phyloP scores from a whole-genome alignment of 1,140 invertebrate genomes.

The Magallana gigas region DNA sequence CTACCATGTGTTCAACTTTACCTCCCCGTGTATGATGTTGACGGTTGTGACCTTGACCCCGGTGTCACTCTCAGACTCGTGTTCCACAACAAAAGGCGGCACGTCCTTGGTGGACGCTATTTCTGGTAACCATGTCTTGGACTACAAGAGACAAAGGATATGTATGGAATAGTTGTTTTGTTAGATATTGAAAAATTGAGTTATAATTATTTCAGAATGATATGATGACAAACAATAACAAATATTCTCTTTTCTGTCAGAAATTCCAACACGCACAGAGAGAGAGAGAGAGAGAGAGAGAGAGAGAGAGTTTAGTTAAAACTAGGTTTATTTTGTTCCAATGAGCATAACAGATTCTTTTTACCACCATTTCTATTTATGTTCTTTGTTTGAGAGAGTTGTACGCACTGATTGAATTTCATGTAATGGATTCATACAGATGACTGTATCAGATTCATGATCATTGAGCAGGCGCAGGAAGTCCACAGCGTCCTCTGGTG shows the following conservation, averaged over 20 bases:
- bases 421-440: constrained; percentile 10
- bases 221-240: not conserved
- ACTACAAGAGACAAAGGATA: not conserved
- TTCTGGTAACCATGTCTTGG: not conserved
- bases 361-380: not conserved
- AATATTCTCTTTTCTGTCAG: not conserved
- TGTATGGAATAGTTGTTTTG: not conserved
- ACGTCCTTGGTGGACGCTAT: not conserved
- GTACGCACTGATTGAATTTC: constrained; percentile 3
- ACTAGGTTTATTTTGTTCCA: not conserved
- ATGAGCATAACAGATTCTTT: not conserved
- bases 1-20: not conserved
- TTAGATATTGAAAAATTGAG: not conserved
- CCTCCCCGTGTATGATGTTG: not conserved
- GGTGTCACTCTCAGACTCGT: not conserved
- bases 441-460: not conserved
- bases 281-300: not conserved
- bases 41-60: not conserved
- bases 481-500: not conserved
- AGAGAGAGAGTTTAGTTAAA: not conserved
- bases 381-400: not conserved
- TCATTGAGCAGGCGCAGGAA: constrained; percentile 6
- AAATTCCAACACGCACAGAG: not conserved
- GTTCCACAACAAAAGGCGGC: not conserved
- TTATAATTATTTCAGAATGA: not conserved